phyloP scores from a whole-genome alignment of 2,113 vertebrate genomes.

The Oreochromis aureus region DNA sequence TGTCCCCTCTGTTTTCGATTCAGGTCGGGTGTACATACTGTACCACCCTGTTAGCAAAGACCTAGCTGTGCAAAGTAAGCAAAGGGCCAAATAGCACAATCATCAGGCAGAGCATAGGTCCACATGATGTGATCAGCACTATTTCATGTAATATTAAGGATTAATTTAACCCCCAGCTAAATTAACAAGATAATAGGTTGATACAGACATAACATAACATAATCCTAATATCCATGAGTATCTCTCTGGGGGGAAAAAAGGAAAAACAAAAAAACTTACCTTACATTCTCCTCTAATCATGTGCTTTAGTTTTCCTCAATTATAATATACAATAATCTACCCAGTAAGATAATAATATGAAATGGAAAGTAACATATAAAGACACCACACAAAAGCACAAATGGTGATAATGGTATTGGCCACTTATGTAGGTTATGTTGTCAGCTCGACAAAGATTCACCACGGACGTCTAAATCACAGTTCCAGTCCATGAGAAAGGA shows the following conservation, averaged over 20 bases:
- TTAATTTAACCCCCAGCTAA: not conserved
- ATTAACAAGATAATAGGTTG: not conserved
- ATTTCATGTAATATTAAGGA: no score
- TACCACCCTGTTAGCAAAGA: no score
- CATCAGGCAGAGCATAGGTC: not conserved
- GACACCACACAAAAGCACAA: not conserved
- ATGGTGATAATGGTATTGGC: not conserved
- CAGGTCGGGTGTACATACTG: no score
- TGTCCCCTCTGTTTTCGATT: not conserved
- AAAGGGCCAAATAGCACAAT: no score
- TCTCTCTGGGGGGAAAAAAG: not conserved
- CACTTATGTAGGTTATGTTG: not conserved
- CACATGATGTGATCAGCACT: not conserved
- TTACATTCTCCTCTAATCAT: rapidly evolving
- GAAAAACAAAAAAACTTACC: not conserved
- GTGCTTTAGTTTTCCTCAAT: not conserved
- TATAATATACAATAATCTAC: not conserved
- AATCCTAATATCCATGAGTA: not conserved
- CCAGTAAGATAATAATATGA: not conserved
- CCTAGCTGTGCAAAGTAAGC: no score
- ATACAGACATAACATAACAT: not conserved
- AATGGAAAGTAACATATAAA: not conserved
- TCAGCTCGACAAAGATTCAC: not conserved
- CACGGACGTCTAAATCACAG: not conserved
- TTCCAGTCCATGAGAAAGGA: not conserved